These are phyloP conservation scores for Halocynthia aurantium DNA, from an alignment of 23 tunicate genomes.

Conservation along the genomic window DNA sequence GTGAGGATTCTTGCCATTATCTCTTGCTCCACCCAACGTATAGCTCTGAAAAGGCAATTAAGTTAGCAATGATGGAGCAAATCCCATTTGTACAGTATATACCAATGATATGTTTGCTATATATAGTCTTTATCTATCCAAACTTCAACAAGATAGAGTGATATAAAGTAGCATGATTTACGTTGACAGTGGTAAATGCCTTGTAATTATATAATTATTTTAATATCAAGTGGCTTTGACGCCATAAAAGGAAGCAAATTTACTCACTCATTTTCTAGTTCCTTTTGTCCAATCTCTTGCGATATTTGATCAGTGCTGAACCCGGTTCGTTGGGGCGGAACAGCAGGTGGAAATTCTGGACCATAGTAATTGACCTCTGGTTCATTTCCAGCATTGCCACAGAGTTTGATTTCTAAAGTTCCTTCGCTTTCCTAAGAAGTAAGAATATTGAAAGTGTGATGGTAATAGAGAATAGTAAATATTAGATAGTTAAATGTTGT, in stretches of 20 bases:
- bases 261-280: conserved; percentile 14
- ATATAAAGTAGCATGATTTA: neutral
- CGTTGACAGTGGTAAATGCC: too few relatives aligned
- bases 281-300: conserved; percentile 14
- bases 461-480: too few relatives aligned
- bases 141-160: neutral
- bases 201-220: too few relatives aligned
- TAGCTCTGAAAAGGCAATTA: conserved; percentile 17
- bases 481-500: too few relatives aligned
- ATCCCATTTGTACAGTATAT: neutral
- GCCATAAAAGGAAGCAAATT: neutral
- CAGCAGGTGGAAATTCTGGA: conserved; percentile 15
- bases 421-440: conserved; percentile 13
- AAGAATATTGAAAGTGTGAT: neutral
- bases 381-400: conserved; percentile 3
- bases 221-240: neutral
- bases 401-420: conserved; percentile 7
- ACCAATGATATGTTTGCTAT: too few relatives aligned
- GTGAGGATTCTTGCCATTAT: conserved; percentile 66
- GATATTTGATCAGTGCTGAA: conserved; percentile 8
- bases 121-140: too few relatives aligned
- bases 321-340: neutral
- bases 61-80: neutral
- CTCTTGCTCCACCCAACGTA: conserved; percentile 80
- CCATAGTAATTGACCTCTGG: conserved; percentile 5